Percentiles rank a stretch among this genome's conserved stretches.
Conservation (phyloP, 2,888 invertebrate species). For the Drosophila aldrichi region DNA sequence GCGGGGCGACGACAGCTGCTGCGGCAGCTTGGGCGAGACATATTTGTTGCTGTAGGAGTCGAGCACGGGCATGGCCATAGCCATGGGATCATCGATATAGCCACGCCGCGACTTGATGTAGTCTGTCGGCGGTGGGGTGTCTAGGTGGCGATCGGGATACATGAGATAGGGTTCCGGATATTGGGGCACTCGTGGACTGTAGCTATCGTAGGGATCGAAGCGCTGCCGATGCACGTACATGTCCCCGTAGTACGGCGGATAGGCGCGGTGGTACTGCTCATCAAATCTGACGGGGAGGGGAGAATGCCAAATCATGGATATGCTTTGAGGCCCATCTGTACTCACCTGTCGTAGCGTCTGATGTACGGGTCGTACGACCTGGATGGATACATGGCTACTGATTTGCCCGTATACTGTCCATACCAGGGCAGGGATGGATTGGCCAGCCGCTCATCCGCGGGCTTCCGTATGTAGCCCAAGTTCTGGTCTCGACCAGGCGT, state of each 20-base stretch:
- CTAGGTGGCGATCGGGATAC: conserved; percentile 84
- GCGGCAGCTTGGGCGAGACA: conserved; percentile 65
- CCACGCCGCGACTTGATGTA: conserved; percentile 66
- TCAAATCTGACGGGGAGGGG: conserved; percentile 74
- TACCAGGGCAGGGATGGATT: conserved; percentile 66
- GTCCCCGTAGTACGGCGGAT: conserved; percentile 84
- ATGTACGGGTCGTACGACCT: conserved; percentile 84
- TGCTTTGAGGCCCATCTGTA: neutral
- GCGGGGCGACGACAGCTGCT: conserved; percentile 38
- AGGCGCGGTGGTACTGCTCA: conserved; percentile 82
- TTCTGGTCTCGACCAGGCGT: conserved; percentile 22
- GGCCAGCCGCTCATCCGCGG: conserved; percentile 29
- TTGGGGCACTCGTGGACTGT: conserved; percentile 83
- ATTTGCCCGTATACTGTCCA: conserved; percentile 49
- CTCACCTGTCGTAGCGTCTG: conserved; percentile 84
- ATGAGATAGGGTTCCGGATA: conserved; percentile 84
- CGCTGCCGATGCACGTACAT: conserved; percentile 84
- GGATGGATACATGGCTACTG: conserved; percentile 80
- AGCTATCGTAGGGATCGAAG: conserved; percentile 84
- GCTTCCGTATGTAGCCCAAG: conserved; percentile 29
- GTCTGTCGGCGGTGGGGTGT: conserved; percentile 83
- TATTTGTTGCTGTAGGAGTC: conserved; percentile 64
- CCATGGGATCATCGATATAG: conserved; percentile 74
- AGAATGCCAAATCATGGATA: neutral
- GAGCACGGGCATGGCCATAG: conserved; percentile 55